Base-by-base conservation (phyloP, 2,888 invertebrate species). In the Leuctra nigra region DNA sequence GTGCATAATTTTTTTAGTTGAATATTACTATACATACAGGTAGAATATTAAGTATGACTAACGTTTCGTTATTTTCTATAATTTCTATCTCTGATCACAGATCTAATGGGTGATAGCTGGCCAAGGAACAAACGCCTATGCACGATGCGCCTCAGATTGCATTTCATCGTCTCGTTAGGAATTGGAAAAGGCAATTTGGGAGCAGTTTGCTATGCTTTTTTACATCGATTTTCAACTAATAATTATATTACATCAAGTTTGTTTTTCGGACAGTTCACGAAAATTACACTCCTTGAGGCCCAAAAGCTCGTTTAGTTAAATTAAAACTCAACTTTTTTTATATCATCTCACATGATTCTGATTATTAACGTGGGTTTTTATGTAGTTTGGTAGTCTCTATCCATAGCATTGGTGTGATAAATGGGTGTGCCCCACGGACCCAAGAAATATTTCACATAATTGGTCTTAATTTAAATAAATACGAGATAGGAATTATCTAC, bases 381-480 rank as follows among this genome's bases (percentile, higher is more conserved):
- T 13, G 25, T 47, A 47, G 29, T 24, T 23, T 25, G 25, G 47
- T 47, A 25, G n/a, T n/a, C 47, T 47, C 47, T 47, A 24, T 13
- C 14, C 39, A 20, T n/a, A 4, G 13, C 47, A 14, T 25, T 47
- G 47, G 47, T 47, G 47, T 47, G 47, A 47, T 47, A 47, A 47
- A 47, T 47, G 25, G 47, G 25, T 47, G 47, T 11, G 1, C 47
- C 47, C 6, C 29, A 7, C n/a, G 47, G 23, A 11, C 24, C 16
- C n/a, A 6, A 16, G 16, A 22, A 47, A 11, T 25, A 25, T 47
- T 47, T 29, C 47, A 47, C 47, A 47, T 47, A 29, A 47, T 23
- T 47, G 47, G 47, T 23, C 47, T 47, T 47, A 47, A 47, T 47
- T 47, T 47, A 47, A 47, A 47, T 47, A 47, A 47, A 47, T 47